A percentile compares a stretch with the other conserved stretches of the same genome.
phyloP scores from a whole-genome alignment of 2,888 invertebrate genomes.

The Calameuta idolon region DNA sequence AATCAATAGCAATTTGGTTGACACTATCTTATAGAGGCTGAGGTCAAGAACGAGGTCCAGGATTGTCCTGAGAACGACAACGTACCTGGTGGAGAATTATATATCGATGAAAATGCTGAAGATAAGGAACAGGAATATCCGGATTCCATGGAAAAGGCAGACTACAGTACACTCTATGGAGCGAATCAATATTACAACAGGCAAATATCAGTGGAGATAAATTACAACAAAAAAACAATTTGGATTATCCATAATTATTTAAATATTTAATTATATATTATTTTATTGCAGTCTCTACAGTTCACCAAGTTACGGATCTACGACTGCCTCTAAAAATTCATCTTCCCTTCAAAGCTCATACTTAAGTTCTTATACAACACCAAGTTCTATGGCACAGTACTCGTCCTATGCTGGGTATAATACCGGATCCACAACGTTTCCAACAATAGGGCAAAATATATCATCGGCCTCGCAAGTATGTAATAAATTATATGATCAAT shows the following conservation, averaged over 20 bases:
- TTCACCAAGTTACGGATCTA: conserved; percentile 57
- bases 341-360: conserved; percentile 58
- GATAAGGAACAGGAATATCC: conserved; percentile 64
- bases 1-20: background rate
- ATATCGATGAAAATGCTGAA: conserved; percentile 63
- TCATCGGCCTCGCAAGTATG: conserved; percentile 60
- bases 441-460: conserved; percentile 62
- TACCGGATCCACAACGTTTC: conserved; percentile 59
- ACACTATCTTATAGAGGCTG: conserved; percentile 49
- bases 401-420: conserved; percentile 61
- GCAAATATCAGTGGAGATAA: conserved; percentile 28
- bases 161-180: conserved; percentile 59
- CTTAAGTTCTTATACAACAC: conserved; percentile 59
- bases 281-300: conserved; percentile 53
- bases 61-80: conserved; percentile 63
- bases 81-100: conserved; percentile 61
- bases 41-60: conserved; percentile 64
- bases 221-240: too few relatives aligned
- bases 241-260: too few relatives aligned
- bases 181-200: conserved; percentile 63
- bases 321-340: conserved; percentile 57
- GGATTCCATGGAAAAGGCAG: conserved; percentile 62
- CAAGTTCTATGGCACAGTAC: conserved; percentile 62
- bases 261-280: background rate
- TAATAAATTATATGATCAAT: background rate